phyloP scores from a whole-genome alignment of 2,113 vertebrate species.

The Lepisosteus osseus region DNA sequence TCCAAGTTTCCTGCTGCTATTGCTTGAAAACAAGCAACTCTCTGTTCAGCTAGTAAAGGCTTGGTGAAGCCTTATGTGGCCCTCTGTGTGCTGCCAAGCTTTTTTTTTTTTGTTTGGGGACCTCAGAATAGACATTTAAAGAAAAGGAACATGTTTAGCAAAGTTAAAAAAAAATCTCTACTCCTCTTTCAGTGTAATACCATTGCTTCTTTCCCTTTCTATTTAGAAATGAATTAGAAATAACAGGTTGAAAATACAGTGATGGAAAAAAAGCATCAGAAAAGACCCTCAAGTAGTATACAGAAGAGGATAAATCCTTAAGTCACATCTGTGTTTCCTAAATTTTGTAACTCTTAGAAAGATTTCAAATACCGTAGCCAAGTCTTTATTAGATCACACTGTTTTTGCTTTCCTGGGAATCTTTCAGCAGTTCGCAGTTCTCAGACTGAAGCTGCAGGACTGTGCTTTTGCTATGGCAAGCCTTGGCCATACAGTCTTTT shows the following conservation, averaged over 20 bases:
- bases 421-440: no score
- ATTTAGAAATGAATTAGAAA: no score
- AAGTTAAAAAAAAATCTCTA: neutral
- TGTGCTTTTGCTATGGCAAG: no score
- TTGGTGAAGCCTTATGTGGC: conserved; percentile 16
- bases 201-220: no score
- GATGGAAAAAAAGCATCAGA: neutral
- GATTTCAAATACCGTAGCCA: neutral
- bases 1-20: conserved; percentile 50
- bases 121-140: conserved; percentile 1
- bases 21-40: conserved; percentile 58
- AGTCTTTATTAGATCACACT: neutral
- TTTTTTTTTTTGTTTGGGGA: conserved; percentile 8
- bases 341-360: conserved; percentile 5
- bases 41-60: conserved; percentile 48
- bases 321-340: neutral
- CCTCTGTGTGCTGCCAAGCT: conserved; percentile 40
- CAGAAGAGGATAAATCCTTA: neutral
- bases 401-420: neutral
- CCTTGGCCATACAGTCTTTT: no score
- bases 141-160: neutral
- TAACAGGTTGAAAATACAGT: neutral
- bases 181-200: neutral
- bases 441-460: no score
- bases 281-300: neutral